Evolutionary conservation across 2,113 vertebrate species (phyloP).

Genomic region (Hassar affinis): DNA sequence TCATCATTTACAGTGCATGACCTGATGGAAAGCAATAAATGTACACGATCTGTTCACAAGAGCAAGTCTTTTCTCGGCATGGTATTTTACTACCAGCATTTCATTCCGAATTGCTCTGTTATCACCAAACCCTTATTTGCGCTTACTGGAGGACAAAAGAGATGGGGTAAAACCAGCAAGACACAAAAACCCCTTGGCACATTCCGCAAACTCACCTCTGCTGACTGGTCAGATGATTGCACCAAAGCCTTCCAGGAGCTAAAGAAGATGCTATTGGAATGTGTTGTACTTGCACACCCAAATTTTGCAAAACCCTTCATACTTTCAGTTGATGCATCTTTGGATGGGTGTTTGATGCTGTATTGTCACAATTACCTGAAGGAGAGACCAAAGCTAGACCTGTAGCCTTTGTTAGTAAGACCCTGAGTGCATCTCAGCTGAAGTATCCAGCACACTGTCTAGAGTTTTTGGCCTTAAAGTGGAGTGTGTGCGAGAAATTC

Average conservation of each 20-base stretch:
- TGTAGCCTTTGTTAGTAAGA: too few species aligned
- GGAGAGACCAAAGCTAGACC: neutral
- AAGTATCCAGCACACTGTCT: too few species aligned
- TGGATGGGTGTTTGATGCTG: slow-evolving; percentile 24
- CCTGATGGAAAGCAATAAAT: slow-evolving; percentile 19
- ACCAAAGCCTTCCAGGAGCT: neutral
- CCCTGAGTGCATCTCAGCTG: too few species aligned
- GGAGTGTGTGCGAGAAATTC: too few species aligned
- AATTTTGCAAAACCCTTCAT: too few species aligned
- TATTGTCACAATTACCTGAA: slow-evolving; percentile 28
- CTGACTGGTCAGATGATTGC: slow-evolving; percentile 36
- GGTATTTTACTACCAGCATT: too few species aligned
- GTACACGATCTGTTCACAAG: slow-evolving; percentile 19
- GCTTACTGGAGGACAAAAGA: slow-evolving; percentile 28
- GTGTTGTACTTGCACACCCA: slow-evolving; percentile 39
- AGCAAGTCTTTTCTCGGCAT: slow-evolving; percentile 46
- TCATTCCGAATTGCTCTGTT: slow-evolving; percentile 33
- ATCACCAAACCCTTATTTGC: slow-evolving; percentile 17
- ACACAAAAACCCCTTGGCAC: neutral
- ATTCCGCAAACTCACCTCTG: neutral
- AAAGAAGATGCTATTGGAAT: slow-evolving; percentile 3
- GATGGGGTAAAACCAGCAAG: neutral
- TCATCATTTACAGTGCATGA: neutral
- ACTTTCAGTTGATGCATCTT: slow-evolving; percentile 1
- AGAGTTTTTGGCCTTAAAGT: too few species aligned